Conservation (phyloP, 2,888 invertebrate species). For the Pristionchus arcanus region DNA sequence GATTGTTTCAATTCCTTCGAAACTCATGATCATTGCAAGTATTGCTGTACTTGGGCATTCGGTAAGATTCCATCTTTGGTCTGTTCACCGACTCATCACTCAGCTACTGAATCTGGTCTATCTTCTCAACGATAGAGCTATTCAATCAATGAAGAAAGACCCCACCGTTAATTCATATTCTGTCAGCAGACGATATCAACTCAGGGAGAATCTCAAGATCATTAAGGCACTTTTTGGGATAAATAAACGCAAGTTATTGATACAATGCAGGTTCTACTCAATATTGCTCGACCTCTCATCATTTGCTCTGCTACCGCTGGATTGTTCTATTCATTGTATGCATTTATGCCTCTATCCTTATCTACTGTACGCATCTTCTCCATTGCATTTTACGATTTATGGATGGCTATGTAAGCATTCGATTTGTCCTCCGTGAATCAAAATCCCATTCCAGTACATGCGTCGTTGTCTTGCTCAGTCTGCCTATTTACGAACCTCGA, state of each 20-base stretch:
- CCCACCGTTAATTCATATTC: neutral
- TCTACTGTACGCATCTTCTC: neutral
- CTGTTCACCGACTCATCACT: neutral
- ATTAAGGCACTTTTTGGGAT: neutral
- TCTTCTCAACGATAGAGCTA: neutral
- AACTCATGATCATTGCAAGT: neutral
- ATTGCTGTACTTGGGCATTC: neutral
- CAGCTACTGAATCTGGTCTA: neutral
- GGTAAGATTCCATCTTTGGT: neutral
- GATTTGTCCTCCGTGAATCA: neutral
- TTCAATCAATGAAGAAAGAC: neutral
- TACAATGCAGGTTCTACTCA: neutral
- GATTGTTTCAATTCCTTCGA: neutral
- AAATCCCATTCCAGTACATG: neutral
- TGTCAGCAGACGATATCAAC: neutral
- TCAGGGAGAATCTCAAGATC: neutral
- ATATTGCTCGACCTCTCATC: neutral
- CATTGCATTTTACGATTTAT: neutral
- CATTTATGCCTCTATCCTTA: neutral
- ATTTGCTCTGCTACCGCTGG: neutral
- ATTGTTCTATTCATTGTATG: neutral
- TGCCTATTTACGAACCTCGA: neutral
- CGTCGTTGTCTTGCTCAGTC: neutral
- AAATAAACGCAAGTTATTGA: neutral
- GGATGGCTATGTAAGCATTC: neutral